Conservation (phyloP, 2,113 vertebrate genomes). For the Alosa alosa region DNA sequence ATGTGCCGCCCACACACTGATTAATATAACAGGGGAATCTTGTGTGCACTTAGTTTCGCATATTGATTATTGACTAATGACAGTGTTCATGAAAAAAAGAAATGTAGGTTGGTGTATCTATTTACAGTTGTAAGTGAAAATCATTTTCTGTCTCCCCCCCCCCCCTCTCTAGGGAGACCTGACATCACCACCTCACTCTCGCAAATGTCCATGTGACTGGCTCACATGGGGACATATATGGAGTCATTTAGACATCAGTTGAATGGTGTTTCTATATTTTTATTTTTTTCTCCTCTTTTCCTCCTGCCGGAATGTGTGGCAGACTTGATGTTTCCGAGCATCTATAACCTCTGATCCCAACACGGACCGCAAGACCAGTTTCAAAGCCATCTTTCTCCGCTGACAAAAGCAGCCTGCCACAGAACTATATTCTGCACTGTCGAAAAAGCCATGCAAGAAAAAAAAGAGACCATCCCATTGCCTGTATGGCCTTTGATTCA, state of each 20-base stretch:
- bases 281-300: slow-evolving; percentile 53
- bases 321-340: slow-evolving; percentile 69
- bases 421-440: slow-evolving; percentile 70
- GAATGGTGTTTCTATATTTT: slow-evolving; percentile 91
- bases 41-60: background rate
- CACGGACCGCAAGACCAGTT: slow-evolving; percentile 78
- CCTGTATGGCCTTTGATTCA: slow-evolving; percentile 54
- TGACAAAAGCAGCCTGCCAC: slow-evolving; percentile 55
- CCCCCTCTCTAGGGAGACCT: slow-evolving; percentile 73
- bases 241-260: slow-evolving; percentile 92
- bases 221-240: slow-evolving; percentile 83
- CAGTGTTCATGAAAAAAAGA: background rate
- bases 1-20: background rate
- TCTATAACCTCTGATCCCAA: slow-evolving; percentile 55
- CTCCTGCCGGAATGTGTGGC: slow-evolving; percentile 75
- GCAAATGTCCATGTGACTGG: slow-evolving; percentile 89
- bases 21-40: background rate
- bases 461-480: slow-evolving; percentile 62
- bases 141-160: slow-evolving; percentile 25
- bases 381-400: slow-evolving; percentile 75
- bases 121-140: background rate
- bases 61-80: background rate
- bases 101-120: background rate
- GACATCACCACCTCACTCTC: slow-evolving; percentile 80
- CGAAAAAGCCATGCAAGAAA: slow-evolving; percentile 61